These are phyloP conservation scores for Oscheius myriophilus DNA, from an alignment of 2,888 invertebrate genomes.

Conservation along the genomic window DNA sequence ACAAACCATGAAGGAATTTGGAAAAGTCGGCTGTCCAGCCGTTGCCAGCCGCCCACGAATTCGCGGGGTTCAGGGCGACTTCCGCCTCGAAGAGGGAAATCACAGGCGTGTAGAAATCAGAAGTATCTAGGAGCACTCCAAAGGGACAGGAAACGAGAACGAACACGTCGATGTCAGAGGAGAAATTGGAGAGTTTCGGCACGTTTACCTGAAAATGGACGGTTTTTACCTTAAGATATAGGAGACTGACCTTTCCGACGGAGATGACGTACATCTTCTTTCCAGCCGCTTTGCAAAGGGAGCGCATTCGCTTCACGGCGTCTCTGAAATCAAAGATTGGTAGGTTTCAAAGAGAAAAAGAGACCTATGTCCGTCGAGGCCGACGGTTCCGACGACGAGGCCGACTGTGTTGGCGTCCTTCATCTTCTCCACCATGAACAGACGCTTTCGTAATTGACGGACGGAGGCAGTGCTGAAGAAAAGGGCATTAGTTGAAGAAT, in stretches of 20 bases:
- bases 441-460: constrained; percentile 79
- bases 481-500: not conserved
- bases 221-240: not conserved
- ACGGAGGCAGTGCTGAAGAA: constrained; percentile 29
- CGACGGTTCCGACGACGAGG: constrained; percentile 88
- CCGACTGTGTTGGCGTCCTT: constrained; percentile 87
- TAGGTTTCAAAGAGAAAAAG: not conserved
- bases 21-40: constrained; percentile 66
- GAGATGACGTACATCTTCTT: constrained; percentile 91
- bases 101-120: constrained; percentile 88
- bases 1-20: constrained; percentile 55
- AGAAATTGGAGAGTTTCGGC: constrained; percentile 92
- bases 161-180: constrained; percentile 85
- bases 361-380: constrained; percentile 78
- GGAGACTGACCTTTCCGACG: constrained; percentile 82
- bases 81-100: constrained; percentile 92
- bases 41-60: constrained; percentile 51
- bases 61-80: constrained; percentile 58
- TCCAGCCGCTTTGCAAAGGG: constrained; percentile 79
- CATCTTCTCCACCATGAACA: constrained; percentile 87
- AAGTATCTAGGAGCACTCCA: constrained; percentile 80
- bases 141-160: constrained; percentile 91
- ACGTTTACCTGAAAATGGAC: constrained; percentile 80
- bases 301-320: constrained; percentile 62
- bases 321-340: constrained; percentile 37